Evolutionary conservation across 1,140 invertebrate genomes (phyloP), one percentile per base, ranked within the genome.

Genomic region (Drosophila bocki): DNA sequence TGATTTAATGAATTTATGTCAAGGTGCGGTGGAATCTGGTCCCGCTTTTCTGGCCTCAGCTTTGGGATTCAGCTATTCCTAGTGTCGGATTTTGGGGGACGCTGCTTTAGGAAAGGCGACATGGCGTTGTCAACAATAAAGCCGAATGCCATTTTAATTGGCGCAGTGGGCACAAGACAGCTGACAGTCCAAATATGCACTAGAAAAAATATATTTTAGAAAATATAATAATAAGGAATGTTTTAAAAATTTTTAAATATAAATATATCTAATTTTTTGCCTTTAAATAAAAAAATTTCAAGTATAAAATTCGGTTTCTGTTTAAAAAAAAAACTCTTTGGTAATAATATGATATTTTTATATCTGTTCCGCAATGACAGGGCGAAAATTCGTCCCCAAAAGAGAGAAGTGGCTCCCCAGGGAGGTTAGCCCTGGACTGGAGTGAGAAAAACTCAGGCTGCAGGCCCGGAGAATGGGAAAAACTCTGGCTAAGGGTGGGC

Each of bases 101-200:
- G 50, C 35, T 63, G 29, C 45, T 32, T 37, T 50, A 74, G 15
- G 47, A 9, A 44, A 60, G 39, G 53, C 47, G 60, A 80, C 56
- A 64, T 3, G 35, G 41, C 35, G 47, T 51, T 58, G 54, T 42
- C 67, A 75, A 72, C 82, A 77, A 76, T 70, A 56, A 75, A 74
- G 74, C 75, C 56, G 79, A 88, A 88, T 81, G 78, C 80, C 85
- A 90, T 80, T 90, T 88, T 90, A 88, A 88, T 88, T 88, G 81
- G 69, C 80, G 85, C 80, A 68, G 51, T 56, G 84, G 77, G 69
- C 59, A 74, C 74, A 53, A 32, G 33, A 33, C 39, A 37, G 54
- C 29, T 88, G 76, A 63, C 83, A 80, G 54, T 41, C 45, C 9
- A 9, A 19, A 56, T 15, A 8, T 41, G 32, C 58, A 75, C 57